Conservation (phyloP, 1,140 invertebrate species). For the Papilio machaon region DNA sequence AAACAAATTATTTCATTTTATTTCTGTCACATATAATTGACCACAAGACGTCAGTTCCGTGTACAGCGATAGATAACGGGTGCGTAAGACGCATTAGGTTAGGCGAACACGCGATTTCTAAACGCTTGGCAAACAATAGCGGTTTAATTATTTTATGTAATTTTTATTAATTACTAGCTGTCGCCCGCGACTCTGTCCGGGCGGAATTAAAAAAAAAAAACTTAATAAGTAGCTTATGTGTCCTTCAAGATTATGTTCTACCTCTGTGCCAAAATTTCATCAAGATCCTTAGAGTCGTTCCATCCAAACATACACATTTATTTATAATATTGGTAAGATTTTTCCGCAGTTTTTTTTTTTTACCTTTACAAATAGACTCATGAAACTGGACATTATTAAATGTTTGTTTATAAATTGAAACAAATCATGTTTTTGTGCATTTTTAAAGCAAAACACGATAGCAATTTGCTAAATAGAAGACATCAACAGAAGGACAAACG, state of each 20-base stretch:
- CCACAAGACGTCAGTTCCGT: slow-evolving; percentile 1
- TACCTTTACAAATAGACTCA: background rate
- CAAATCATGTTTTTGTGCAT: background rate
- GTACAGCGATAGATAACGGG: slow-evolving; percentile 8
- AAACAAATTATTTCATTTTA: too few relatives aligned
- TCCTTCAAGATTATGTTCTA: too few relatives aligned
- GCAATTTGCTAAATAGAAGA: too few relatives aligned
- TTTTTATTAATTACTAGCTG: background rate
- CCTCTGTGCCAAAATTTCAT: too few relatives aligned
- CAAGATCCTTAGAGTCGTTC: too few relatives aligned
- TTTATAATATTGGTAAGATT: too few relatives aligned
- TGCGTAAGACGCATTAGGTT: background rate
- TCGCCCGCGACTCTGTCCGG: too few relatives aligned
- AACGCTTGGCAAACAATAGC: slow-evolving; percentile 12
- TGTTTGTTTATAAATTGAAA: background rate
- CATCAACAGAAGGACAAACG: too few relatives aligned
- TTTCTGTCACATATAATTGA: background rate
- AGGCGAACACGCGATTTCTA: background rate
- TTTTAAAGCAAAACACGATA: too few relatives aligned
- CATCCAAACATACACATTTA: too few relatives aligned
- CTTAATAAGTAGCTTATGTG: too few relatives aligned
- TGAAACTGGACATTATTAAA: background rate
- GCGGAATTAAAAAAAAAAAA: too few relatives aligned
- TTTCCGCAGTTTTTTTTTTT: slow-evolving; percentile 8
- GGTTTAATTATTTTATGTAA: background rate